These are phyloP conservation scores for Notoglanidium macrostoma DNA, from an alignment of 2,797 vertebrate genomes.

Conservation along the genomic window DNA sequence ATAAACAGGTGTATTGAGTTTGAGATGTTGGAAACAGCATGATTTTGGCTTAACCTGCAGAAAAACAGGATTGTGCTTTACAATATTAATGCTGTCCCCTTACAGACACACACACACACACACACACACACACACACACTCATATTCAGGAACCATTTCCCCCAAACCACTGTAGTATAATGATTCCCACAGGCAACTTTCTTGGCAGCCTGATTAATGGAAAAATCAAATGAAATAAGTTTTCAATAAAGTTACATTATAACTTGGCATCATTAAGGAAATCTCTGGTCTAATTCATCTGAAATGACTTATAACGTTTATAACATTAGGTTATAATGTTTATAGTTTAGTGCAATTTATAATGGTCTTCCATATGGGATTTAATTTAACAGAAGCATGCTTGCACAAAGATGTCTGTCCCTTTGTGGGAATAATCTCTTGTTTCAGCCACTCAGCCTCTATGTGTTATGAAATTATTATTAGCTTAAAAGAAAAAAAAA, in stretches of 20 bases:
- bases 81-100: neutral
- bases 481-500: neutral
- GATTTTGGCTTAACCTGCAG: constrained; percentile 38
- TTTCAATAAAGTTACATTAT: neutral
- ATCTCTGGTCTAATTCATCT: constrained; percentile 12
- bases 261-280: constrained; percentile 26
- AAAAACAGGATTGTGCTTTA: constrained; percentile 40
- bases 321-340: neutral
- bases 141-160: neutral
- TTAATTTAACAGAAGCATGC: neutral
- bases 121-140: neutral
- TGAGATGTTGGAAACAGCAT: constrained; percentile 37
- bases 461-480: neutral
- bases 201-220: constrained; percentile 23
- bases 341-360: neutral
- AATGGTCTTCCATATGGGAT: neutral
- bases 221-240: neutral
- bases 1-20: constrained; percentile 36
- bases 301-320: neutral
- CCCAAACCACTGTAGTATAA: neutral
- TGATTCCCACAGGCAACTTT: constrained; percentile 12
- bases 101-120: neutral
- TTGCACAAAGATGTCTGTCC: neutral
- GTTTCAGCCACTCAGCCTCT: neutral
- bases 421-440: neutral